Percentiles rank a stretch among this genome's conserved stretches.
phyloP scores from a whole-genome alignment of 2,797 vertebrate species.

The Carcharodon carcharias region DNA sequence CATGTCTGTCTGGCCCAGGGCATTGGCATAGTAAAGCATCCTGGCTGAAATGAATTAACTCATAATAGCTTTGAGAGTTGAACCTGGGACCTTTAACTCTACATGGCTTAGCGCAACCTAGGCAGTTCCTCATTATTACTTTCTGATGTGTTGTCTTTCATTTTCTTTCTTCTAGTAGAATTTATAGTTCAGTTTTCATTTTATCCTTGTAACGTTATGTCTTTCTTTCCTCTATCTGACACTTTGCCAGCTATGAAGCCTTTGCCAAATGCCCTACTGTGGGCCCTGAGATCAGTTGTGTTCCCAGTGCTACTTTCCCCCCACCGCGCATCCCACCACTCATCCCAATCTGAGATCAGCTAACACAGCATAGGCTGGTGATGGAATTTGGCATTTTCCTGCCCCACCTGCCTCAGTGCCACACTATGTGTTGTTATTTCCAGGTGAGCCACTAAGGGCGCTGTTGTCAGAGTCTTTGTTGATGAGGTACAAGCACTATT shows the following conservation, averaged over 20 bases:
- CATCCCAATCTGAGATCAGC: not conserved
- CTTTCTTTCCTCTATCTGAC: not conserved
- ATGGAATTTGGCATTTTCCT: not conserved
- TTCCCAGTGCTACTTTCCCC: too few relatives aligned
- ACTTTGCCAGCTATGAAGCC: not conserved
- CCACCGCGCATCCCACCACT: too few relatives aligned
- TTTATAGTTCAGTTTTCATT: not conserved
- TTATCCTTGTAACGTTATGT: not conserved
- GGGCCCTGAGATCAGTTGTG: not conserved
- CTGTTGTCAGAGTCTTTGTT: not conserved
- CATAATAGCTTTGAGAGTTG: not conserved
- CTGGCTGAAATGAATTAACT: not conserved
- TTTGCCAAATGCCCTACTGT: not conserved
- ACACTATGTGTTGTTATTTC: not conserved
- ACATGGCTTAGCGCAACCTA: not conserved
- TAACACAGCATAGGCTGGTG: not conserved
- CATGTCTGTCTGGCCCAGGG: not conserved
- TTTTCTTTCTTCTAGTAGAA: not conserved
- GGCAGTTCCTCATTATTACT: not conserved
- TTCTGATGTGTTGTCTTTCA: not conserved
- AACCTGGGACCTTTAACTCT: not conserved
- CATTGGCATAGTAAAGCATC: not conserved
- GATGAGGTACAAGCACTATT: not conserved
- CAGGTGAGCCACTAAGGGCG: not conserved
- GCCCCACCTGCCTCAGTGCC: not conserved